phyloP scores from a whole-genome alignment of 2,797 vertebrate species.

The Fistularia tabacaria region DNA sequence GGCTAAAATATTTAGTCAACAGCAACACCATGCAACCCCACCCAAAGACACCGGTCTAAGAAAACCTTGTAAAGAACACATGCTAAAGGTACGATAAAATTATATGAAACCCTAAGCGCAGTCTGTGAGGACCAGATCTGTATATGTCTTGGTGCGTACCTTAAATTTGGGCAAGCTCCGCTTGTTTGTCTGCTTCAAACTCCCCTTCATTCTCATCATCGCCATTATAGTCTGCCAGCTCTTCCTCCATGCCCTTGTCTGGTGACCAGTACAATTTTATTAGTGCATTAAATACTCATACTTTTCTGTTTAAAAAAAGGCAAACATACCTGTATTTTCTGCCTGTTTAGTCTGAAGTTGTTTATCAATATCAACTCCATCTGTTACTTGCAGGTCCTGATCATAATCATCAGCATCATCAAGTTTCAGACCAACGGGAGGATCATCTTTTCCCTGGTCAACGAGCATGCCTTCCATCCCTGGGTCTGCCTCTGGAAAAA shows the following conservation, averaged over 20 bases:
- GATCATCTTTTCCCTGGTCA: constrained; percentile 30
- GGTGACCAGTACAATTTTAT: constrained; percentile 5
- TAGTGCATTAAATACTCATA: background rate
- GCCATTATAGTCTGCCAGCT: constrained; percentile 80
- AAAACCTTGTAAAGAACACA: too few relatives aligned
- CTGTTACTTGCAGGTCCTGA: constrained; percentile 45
- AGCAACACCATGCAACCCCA: too few relatives aligned
- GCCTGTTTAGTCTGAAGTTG: constrained; percentile 23
- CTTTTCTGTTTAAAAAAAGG: background rate
- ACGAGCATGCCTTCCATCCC: constrained; percentile 52
- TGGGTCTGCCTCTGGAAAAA: constrained; percentile 34
- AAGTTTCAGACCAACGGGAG: constrained; percentile 21
- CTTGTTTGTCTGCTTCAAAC: constrained; percentile 90
- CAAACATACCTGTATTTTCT: constrained; percentile 50
- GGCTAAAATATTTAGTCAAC: too few relatives aligned
- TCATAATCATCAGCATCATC: constrained; percentile 57
- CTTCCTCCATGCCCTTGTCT: constrained; percentile 71
- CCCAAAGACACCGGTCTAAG: too few relatives aligned
- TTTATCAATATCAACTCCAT: constrained; percentile 39
- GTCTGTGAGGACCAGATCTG: background rate
- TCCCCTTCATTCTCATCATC: constrained; percentile 90
- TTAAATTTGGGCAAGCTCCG: constrained; percentile 77
- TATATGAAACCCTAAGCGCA: too few relatives aligned
- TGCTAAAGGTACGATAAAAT: too few relatives aligned
- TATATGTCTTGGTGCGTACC: constrained; percentile 34